A percentile compares a stretch with the other conserved stretches of the same genome.
phyloP scores from a whole-genome alignment of 2,888 invertebrate species.

The Gari tellinella region DNA sequence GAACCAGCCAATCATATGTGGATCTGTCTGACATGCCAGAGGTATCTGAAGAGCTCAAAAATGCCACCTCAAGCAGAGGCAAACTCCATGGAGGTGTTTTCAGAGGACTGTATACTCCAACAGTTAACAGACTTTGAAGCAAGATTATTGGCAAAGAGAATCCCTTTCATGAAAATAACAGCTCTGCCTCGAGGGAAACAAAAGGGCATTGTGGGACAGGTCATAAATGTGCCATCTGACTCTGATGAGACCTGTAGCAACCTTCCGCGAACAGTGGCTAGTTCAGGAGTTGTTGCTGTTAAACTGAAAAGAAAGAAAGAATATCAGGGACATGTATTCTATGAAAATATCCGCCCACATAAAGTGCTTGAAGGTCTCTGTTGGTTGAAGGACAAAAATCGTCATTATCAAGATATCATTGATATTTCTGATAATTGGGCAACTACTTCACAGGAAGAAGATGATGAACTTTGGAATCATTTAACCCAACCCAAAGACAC shows the following conservation, averaged over 20 bases:
- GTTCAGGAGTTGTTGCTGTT: constrained; percentile 28
- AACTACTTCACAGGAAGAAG: constrained; percentile 4
- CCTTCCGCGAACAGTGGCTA: constrained; percentile 22
- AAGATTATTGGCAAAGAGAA: constrained; percentile 7
- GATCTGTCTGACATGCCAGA: constrained; percentile 26
- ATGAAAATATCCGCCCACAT: constrained; percentile 28
- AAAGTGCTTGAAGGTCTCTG: constrained; percentile 21
- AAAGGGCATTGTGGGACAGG: constrained; percentile 22
- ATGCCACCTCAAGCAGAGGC: constrained; percentile 27
- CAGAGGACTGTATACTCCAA: not conserved
- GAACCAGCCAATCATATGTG: not conserved
- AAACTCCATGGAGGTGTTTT: constrained; percentile 21
- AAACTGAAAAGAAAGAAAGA: constrained; percentile 30
- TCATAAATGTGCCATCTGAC: constrained; percentile 39
- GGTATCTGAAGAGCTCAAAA: constrained; percentile 11
- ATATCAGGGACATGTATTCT: constrained; percentile 29
- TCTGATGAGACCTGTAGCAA: constrained; percentile 10
- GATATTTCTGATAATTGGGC: constrained; percentile 15
- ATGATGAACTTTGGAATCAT: constrained; percentile 21
- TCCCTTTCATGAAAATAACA: constrained; percentile 42
- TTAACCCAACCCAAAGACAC: not conserved
- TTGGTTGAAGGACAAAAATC: constrained; percentile 23
- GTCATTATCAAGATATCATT: constrained; percentile 18
- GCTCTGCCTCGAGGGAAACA: constrained; percentile 35
- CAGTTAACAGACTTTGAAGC: constrained; percentile 21